phyloP scores from a whole-genome alignment of 1,140 invertebrate genomes.

The Dendroctonus ponderosae region DNA sequence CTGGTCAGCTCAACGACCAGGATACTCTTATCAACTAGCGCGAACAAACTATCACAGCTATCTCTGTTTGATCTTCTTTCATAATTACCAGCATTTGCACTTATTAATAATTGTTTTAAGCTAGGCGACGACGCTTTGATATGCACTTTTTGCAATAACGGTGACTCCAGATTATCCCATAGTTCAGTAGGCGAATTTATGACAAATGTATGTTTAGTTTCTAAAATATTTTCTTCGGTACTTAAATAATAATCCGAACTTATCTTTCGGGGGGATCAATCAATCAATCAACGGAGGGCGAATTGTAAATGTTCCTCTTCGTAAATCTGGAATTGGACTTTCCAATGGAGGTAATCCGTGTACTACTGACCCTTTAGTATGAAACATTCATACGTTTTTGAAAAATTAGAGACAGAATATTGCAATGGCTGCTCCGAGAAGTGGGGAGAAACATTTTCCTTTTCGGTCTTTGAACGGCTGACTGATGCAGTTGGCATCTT shows the following conservation, averaged over 20 bases:
- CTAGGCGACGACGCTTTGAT: not conserved
- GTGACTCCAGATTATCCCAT: conserved; percentile 24
- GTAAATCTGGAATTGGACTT: conserved; percentile 11
- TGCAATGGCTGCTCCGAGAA: conserved; percentile 1
- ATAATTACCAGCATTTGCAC: conserved; percentile 3
- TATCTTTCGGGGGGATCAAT: not conserved
- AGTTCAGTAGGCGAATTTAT: conserved; percentile 12
- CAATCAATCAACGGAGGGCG: conserved; percentile 31
- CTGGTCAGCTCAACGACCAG: too few species aligned
- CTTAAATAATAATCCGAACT: too few species aligned
- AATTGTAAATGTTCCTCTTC: conserved; percentile 20
- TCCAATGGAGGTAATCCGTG: conserved; percentile 11
- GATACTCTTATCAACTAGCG: too few species aligned
- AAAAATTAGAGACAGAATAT: conserved; percentile 3
- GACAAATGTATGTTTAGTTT: not conserved
- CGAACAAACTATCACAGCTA: conserved; percentile 7
- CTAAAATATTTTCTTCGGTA: not conserved
- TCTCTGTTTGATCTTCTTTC: conserved; percentile 1
- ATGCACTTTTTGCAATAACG: not conserved
- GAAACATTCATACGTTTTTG: not conserved
- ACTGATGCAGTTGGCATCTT: not conserved
- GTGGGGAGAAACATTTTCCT: not conserved
- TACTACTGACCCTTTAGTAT: not conserved
- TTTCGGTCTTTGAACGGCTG: not conserved
- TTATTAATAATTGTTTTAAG: not conserved